phyloP scores from a whole-genome alignment of 1,140 invertebrate genomes.

The Drosophila pseudoobscura region DNA sequence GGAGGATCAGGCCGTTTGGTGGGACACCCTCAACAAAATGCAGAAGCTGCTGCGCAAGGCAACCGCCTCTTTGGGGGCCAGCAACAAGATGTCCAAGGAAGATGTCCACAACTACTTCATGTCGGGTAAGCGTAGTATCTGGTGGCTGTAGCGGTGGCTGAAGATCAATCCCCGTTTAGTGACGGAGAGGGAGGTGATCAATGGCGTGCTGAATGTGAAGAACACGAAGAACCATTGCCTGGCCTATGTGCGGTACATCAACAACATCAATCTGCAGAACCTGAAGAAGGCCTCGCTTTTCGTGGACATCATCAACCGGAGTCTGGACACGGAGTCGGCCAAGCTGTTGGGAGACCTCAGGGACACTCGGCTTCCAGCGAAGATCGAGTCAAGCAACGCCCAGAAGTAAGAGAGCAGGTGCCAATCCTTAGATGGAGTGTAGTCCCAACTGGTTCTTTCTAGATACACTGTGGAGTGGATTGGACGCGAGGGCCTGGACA shows the following conservation, averaged over 20 bases:
- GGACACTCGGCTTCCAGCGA: conserved; percentile 93
- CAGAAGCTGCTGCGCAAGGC: conserved; percentile 97
- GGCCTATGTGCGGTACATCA: conserved; percentile 98
- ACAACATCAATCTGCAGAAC: conserved; percentile 98
- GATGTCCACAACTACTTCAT: conserved; percentile 99
- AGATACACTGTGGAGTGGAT: conserved; percentile 99
- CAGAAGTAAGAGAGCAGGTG: conserved; percentile 87
- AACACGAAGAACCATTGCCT: conserved; percentile 98
- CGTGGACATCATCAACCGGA: conserved; percentile 96
- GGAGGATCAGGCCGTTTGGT: conserved; percentile 98
- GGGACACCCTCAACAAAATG: conserved; percentile 97
- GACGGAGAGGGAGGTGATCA: conserved; percentile 98
- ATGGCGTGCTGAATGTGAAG: conserved; percentile 96
- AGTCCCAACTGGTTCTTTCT: conserved; percentile 19
- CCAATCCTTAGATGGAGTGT: conserved; percentile 27
- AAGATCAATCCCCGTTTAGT: conserved; percentile 87
- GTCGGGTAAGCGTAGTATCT: conserved; percentile 89
- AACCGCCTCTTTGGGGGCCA: conserved; percentile 91
- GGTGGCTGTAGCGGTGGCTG: conserved; percentile 28
- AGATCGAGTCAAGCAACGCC: conserved; percentile 94
- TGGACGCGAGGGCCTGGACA: conserved; percentile 95
- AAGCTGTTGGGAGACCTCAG: conserved; percentile 94
- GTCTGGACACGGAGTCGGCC: conserved; percentile 96
- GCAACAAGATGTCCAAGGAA: conserved; percentile 94
- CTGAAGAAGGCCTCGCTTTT: conserved; percentile 96